A percentile compares a stretch with the other conserved stretches of the same genome.
These are phyloP conservation scores for Drosophila hydei DNA, from an alignment of 1,140 invertebrate species.

Conservation along the genomic window DNA sequence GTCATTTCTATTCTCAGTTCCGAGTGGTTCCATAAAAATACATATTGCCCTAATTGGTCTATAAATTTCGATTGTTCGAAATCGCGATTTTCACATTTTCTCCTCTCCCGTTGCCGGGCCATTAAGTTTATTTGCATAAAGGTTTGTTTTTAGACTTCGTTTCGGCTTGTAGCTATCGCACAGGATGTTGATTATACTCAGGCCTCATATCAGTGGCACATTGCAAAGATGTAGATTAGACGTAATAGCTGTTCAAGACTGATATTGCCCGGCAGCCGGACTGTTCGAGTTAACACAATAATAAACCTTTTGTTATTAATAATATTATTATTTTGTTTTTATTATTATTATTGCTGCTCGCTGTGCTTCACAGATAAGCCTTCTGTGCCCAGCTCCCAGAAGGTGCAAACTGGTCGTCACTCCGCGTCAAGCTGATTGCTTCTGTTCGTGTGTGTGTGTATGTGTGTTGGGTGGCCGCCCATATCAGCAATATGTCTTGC, in stretches of 20 bases:
- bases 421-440: constrained; percentile 27
- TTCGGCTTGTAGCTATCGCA: constrained; percentile 43
- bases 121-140: constrained; percentile 72
- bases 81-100: constrained; percentile 4
- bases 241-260: constrained; percentile 51
- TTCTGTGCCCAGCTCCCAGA: constrained; percentile 3
- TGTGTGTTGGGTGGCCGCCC: constrained; percentile 8
- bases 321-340: constrained; percentile 46
- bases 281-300: constrained; percentile 50
- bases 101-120: not conserved
- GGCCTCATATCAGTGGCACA: constrained; percentile 16
- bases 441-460: not conserved
- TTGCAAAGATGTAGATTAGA: constrained; percentile 64
- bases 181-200: constrained; percentile 70
- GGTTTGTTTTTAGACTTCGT: constrained; percentile 6
- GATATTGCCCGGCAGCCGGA: constrained; percentile 40
- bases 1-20: constrained; percentile 8
- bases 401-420: constrained; percentile 11
- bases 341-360: constrained; percentile 11
- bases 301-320: constrained; percentile 59
- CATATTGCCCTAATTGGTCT: constrained; percentile 12
- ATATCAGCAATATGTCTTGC: constrained; percentile 75
- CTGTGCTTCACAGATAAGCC: constrained; percentile 50
- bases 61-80: constrained; percentile 38
- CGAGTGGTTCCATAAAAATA: constrained; percentile 25